Evolutionary conservation across 53 echinoderm and acorn worm species (phyloP).

Genomic region (Henricia sp.): DNA sequence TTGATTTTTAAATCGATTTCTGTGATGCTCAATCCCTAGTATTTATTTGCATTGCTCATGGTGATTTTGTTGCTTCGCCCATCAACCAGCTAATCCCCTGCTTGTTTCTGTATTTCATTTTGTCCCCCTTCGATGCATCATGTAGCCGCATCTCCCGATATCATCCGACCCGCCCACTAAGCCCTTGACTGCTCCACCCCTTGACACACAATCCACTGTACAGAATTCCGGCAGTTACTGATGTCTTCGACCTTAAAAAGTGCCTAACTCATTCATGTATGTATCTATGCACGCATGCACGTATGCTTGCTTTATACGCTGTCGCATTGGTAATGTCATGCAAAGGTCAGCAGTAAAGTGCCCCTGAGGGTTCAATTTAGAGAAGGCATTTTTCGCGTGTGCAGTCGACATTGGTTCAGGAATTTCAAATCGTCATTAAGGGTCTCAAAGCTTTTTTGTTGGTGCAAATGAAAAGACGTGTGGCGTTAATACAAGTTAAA

Average conservation of each 20-base stretch:
- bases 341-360: too few species aligned
- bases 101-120: constrained; percentile 10
- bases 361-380: too few species aligned
- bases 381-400: too few species aligned
- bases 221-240: constrained; percentile 16
- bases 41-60: constrained; percentile 1
- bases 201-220: background rate
- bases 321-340: background rate
- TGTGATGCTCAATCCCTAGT: too few species aligned
- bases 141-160: constrained; percentile 23
- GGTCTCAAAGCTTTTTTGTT: too few species aligned
- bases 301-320: constrained; percentile 25
- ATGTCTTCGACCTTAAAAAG: constrained; percentile 24
- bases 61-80: background rate
- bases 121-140: constrained; percentile 9
- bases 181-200: constrained; percentile 33
- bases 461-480: too few species aligned
- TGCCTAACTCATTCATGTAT: constrained; percentile 48
- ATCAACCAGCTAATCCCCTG: constrained; percentile 2
- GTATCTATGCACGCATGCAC: too few species aligned
- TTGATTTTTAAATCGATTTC: too few species aligned
- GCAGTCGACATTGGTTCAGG: too few species aligned
- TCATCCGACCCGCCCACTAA: constrained; percentile 26
- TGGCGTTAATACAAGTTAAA: too few species aligned
- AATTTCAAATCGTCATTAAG: too few species aligned